Evolutionary conservation across 2,113 vertebrate species (phyloP).

Genomic region (Pongo abelii): DNA sequence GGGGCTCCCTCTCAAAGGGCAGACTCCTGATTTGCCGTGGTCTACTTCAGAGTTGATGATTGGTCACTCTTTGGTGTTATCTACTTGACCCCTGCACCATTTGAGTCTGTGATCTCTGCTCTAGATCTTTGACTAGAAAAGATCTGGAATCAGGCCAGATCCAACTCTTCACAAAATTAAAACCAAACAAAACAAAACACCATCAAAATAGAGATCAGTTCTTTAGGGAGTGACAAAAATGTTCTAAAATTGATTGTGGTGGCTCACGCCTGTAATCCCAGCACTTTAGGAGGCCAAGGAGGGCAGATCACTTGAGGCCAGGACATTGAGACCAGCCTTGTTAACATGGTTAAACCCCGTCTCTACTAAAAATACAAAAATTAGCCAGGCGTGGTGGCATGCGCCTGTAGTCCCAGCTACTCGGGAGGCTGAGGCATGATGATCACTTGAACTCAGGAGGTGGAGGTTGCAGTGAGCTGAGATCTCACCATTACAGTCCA

Average conservation of each 20-base stretch:
- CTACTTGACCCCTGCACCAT: not conserved
- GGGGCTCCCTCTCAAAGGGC: not conserved
- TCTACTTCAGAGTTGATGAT: not conserved
- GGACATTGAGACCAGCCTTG: no score
- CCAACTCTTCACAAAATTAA: not conserved
- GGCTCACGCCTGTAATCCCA: not conserved
- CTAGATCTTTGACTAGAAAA: not conserved
- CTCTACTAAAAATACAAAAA: no score
- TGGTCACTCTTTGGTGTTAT: not conserved
- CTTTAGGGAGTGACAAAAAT: not conserved
- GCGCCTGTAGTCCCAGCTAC: no score
- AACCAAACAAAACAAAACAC: constrained; percentile 8
- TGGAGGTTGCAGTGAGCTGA: no score
- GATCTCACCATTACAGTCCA: no score
- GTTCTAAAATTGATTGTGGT: not conserved
- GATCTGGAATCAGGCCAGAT: not conserved
- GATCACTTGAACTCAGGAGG: no score
- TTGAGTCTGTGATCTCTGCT: not conserved
- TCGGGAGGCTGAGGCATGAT: no score
- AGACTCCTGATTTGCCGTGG: not conserved
- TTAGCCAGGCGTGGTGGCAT: no score
- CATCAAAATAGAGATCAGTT: not conserved
- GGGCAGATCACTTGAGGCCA: no score
- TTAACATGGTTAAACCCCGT: no score
- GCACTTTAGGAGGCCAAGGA: no score